Percentiles rank a stretch among this genome's conserved stretches.
phyloP scores from a whole-genome alignment of 2,888 invertebrate species.

The Mayetiola destructor region DNA sequence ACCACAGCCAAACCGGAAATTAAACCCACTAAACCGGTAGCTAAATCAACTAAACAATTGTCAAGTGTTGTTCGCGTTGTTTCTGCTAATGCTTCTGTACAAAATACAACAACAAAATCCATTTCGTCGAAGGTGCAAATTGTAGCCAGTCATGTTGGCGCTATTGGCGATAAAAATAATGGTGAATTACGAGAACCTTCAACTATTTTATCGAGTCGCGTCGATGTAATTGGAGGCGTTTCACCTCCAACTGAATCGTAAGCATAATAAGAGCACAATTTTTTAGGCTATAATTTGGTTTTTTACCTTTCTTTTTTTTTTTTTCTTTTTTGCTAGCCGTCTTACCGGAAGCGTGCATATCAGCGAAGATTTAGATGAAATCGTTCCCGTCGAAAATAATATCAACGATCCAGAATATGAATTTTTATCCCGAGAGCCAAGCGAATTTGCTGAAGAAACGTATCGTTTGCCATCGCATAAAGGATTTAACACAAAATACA shows the following conservation, averaged over 20 bases:
- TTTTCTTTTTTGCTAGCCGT: slow-evolving; percentile 23
- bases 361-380: slow-evolving; percentile 41
- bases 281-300: slow-evolving; percentile 16
- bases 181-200: slow-evolving; percentile 20
- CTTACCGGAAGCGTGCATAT: slow-evolving; percentile 35
- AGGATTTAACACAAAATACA: slow-evolving; percentile 38
- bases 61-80: slow-evolving; percentile 22
- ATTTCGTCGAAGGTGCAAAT: slow-evolving; percentile 34
- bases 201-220: slow-evolving; percentile 25
- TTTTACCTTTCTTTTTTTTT: slow-evolving; percentile 27
- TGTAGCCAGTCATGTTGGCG: slow-evolving; percentile 29
- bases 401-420: slow-evolving; percentile 72
- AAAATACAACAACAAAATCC: neutral
- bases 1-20: slow-evolving; percentile 26
- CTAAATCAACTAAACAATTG: slow-evolving; percentile 17
- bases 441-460: slow-evolving; percentile 72
- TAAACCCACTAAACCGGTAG: slow-evolving; percentile 34
- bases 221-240: slow-evolving; percentile 22
- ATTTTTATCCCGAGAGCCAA: slow-evolving; percentile 68
- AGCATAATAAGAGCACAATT: neutral
- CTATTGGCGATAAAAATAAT: slow-evolving; percentile 18
- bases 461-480: slow-evolving; percentile 61
- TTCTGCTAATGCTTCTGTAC: slow-evolving; percentile 16
- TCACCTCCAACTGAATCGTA: slow-evolving; percentile 7
- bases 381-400: slow-evolving; percentile 51